phyloP scores from a whole-genome alignment of 1,140 invertebrate species.

The Megathymus violae region DNA sequence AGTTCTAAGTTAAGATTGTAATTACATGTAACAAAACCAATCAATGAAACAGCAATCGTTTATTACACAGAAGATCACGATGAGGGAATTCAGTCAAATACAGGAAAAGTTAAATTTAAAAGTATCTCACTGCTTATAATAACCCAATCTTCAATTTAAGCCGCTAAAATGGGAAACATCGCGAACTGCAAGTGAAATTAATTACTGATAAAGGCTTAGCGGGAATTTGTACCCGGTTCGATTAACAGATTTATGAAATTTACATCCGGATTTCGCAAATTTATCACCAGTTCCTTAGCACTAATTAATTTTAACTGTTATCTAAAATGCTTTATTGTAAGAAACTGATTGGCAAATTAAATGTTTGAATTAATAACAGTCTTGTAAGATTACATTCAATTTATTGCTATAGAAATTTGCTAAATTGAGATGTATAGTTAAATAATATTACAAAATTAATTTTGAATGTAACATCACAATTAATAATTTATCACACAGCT shows the following conservation, averaged over 20 bases:
- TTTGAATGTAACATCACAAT: too few relatives aligned
- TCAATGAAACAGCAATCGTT: too few relatives aligned
- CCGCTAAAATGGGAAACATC: neutral
- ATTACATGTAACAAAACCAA: too few relatives aligned
- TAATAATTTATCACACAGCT: too few relatives aligned
- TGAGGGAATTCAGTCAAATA: too few relatives aligned
- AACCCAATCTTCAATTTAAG: neutral
- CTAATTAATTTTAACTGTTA: slow-evolving; percentile 66
- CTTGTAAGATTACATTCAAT: slow-evolving; percentile 20
- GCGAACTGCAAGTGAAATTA: slow-evolving; percentile 42
- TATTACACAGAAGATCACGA: too few relatives aligned
- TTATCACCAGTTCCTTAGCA: slow-evolving; percentile 53
- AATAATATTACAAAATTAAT: too few relatives aligned
- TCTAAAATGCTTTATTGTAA: slow-evolving; percentile 57
- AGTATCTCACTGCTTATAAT: neutral
- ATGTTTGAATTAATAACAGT: slow-evolving; percentile 30
- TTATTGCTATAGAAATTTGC: slow-evolving; percentile 13
- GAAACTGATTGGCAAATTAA: slow-evolving; percentile 49
- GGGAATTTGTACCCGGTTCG: slow-evolving; percentile 46
- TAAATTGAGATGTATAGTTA: too few relatives aligned
- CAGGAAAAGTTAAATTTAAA: too few relatives aligned
- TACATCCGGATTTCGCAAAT: slow-evolving; percentile 53
- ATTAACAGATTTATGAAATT: slow-evolving; percentile 42
- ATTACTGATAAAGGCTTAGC: slow-evolving; percentile 48
- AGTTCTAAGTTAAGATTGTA: too few relatives aligned